phyloP scores from a whole-genome alignment of 2,888 invertebrate species.

The Dryococelus australis region DNA sequence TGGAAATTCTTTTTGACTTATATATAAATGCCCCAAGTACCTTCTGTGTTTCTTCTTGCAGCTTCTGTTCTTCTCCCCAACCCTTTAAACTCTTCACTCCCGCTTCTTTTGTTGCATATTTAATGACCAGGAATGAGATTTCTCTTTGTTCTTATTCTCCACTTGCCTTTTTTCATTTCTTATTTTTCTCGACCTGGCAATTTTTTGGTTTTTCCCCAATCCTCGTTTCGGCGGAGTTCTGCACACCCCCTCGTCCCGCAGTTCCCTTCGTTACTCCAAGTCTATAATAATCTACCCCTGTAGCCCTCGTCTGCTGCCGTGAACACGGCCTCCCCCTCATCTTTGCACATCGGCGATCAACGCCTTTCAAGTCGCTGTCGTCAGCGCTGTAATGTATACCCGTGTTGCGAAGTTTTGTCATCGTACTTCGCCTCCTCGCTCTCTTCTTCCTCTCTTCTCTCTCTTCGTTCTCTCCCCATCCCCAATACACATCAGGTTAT shows the following conservation, averaged over 20 bases:
- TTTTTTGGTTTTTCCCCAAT: neutral
- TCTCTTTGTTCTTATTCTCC: neutral
- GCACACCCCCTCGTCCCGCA: neutral
- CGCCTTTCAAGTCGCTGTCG: slow-evolving; percentile 2
- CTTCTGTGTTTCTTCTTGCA: neutral
- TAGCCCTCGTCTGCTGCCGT: neutral
- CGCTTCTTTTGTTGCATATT: neutral
- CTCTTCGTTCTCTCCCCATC: too few species aligned
- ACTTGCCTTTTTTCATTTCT: neutral
- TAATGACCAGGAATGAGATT: slow-evolving; percentile 9
- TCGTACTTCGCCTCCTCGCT: too few species aligned
- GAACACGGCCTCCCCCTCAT: neutral
- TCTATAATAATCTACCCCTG: neutral
- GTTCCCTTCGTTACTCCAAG: neutral
- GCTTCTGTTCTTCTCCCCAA: neutral
- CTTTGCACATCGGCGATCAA: neutral
- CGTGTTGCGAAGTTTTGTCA: too few species aligned
- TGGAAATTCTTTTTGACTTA: neutral
- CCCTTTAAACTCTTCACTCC: neutral
- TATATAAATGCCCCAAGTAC: neutral
- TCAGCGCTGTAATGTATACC: neutral
- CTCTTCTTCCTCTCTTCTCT: too few species aligned
- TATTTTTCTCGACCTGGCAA: neutral
- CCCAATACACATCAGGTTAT: too few species aligned
- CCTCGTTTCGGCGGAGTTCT: neutral